A percentile compares a stretch with the other conserved stretches of the same genome.
These are phyloP conservation scores for Lottia scabra DNA, from an alignment of 2,888 invertebrate genomes.

Conservation along the genomic window DNA sequence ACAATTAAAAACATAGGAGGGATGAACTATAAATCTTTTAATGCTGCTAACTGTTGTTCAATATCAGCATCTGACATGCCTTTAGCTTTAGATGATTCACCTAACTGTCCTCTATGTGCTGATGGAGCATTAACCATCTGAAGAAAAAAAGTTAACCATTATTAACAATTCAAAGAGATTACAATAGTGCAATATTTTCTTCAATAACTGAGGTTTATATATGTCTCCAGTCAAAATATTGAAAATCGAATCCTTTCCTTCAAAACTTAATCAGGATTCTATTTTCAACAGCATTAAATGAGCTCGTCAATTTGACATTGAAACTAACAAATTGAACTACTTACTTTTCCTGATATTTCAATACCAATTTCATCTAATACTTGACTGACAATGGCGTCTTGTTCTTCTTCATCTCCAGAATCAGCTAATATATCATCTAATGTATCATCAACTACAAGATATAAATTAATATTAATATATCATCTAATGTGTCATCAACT, in stretches of 20 bases:
- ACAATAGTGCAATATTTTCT: not conserved
- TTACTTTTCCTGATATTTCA: conserved; percentile 89
- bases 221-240: too few relatives aligned
- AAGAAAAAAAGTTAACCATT: conserved; percentile 11
- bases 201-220: too few relatives aligned
- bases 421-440: conserved; percentile 89
- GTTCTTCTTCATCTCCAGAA: conserved; percentile 91
- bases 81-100: conserved; percentile 60
- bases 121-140: conserved; percentile 69
- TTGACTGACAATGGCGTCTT: conserved; percentile 86
- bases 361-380: conserved; percentile 97
- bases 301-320: too few relatives aligned
- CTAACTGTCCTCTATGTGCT: conserved; percentile 64
- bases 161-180: not conserved
- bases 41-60: conserved; percentile 68
- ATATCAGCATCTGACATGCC: conserved; percentile 68
- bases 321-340: conserved; percentile 3
- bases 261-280: not conserved
- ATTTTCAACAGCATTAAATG: too few relatives aligned
- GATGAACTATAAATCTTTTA: conserved; percentile 56
- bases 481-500: too few relatives aligned
- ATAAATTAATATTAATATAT: too few relatives aligned
- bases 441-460: conserved; percentile 82
- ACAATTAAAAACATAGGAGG: conserved; percentile 3
- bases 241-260: too few relatives aligned